Evolutionary conservation across 2,113 vertebrate species (phyloP).

Genomic region (Deroptyus accipitrinus): DNA sequence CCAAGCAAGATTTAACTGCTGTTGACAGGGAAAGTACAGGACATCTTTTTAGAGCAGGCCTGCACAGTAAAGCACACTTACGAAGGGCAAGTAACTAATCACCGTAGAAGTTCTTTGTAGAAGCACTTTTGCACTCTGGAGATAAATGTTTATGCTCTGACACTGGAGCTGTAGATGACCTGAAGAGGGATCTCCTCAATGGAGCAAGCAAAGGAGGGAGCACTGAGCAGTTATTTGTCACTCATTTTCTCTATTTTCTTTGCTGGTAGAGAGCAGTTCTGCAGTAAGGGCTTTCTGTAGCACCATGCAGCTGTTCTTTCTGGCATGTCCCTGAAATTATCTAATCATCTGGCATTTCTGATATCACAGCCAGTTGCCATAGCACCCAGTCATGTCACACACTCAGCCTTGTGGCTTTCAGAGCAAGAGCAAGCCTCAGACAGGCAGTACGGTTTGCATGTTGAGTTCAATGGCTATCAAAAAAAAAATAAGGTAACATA

Average conservation of each 20-base stretch:
- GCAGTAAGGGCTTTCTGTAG: not conserved
- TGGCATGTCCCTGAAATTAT: not conserved
- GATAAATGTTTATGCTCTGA: not conserved
- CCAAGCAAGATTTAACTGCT: not conserved
- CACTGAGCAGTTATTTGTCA: not conserved
- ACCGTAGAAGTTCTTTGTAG: not conserved
- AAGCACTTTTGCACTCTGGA: not conserved
- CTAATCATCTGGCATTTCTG: not conserved
- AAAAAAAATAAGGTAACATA: not conserved
- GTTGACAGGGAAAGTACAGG: not conserved
- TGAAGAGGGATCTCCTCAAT: not conserved
- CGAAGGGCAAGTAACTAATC: not conserved
- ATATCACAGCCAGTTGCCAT: not conserved
- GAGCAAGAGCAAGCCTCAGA: not conserved
- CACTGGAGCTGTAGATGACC: not conserved
- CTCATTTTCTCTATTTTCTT: not conserved
- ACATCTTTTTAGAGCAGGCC: not conserved
- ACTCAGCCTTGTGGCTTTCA: not conserved
- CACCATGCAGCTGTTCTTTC: not conserved
- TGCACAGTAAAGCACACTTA: not conserved
- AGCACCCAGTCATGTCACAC: not conserved
- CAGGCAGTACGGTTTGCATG: accelerated
- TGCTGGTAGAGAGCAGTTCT: not conserved
- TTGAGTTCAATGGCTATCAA: not conserved
- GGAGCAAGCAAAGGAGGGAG: not conserved